phyloP scores from a whole-genome alignment of 1,140 invertebrate species.

The Laodelphax striatellus region DNA sequence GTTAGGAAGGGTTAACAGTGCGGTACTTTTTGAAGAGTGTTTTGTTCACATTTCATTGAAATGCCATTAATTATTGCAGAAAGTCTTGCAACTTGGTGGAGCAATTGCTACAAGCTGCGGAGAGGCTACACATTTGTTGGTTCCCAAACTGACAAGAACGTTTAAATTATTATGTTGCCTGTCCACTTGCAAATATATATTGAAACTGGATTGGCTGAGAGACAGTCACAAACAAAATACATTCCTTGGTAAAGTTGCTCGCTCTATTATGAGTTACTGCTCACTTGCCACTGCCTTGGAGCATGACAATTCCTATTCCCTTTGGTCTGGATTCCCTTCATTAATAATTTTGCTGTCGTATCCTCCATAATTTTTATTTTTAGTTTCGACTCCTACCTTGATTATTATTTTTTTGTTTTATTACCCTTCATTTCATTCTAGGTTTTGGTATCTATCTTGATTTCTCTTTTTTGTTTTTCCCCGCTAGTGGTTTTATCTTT shows the following conservation, averaged over 20 bases:
- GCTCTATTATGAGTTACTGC: background rate
- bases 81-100: slow-evolving; percentile 62
- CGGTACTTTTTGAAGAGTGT: background rate
- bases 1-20: too few relatives aligned
- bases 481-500: too few relatives aligned
- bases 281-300: slow-evolving; percentile 17
- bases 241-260: slow-evolving; percentile 45
- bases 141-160: slow-evolving; percentile 61
- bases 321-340: too few relatives aligned
- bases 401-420: too few relatives aligned
- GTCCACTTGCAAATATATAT: slow-evolving; percentile 59
- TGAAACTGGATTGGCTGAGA: slow-evolving; percentile 70
- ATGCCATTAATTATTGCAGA: slow-evolving; percentile 34
- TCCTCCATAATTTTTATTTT: too few relatives aligned
- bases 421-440: too few relatives aligned
- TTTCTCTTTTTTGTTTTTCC: too few relatives aligned
- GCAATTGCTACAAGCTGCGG: slow-evolving; percentile 50
- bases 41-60: slow-evolving; percentile 6
- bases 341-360: too few relatives aligned
- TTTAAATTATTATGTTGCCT: slow-evolving; percentile 77
- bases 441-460: too few relatives aligned
- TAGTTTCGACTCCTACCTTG: too few relatives aligned
- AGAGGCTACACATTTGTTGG: slow-evolving; percentile 80
- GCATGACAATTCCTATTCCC: too few relatives aligned
- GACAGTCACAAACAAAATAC: slow-evolving; percentile 62